Evolutionary conservation across 2,113 vertebrate genomes (phyloP), one percentile per base, ranked within the genome.

Genomic region (Reinhardtius hippoglossoides): DNA sequence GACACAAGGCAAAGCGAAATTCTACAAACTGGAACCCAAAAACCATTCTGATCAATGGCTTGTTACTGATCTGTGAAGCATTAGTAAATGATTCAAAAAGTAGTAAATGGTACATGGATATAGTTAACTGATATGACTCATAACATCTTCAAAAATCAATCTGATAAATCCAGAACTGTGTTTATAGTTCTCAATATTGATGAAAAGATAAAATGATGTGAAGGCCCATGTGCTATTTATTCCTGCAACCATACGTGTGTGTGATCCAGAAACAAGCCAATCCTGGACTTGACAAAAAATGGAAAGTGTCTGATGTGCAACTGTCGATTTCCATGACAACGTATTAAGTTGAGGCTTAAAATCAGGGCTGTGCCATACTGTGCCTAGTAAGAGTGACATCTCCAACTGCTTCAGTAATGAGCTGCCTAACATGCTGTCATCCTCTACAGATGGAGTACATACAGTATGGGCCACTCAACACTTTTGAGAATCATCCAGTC

Each of bases 401-500:
- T 92, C 93, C 92, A 82, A 90, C 92, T 87, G 90, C 76, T 88
- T 81, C 81, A 83, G 88, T 90, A 90, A 93, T 93, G 88, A 93
- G 88, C 85, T 91, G 89, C 87, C 87, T 67, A 77, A 88, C 83
- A 74, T 58, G 77, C 81, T 90, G 87, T 82, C 85, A 81, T 76
- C 82, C 63, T 81, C 78, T 64, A 61, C 87, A 88, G 87, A 92
- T 87, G 90, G 83, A 83, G 72, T 67, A 56, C 70, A 78, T 78
- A 80, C 73, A 74, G 77, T 31, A 74, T 35, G 54, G 83, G 74
- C 71, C 69, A 57, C 71, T 78, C 73, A 27, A 78, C 73, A 79
- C 72, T 57, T 80, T 40, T 40, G n/a, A 71, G 48, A 84, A 67
- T 78, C 59, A 83, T 72, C 55, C 64, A 68, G 54, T 65, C 42